These are phyloP conservation scores for Myanophis thanlyinensis DNA, from an alignment of 2,113 vertebrate species.

Conservation along the genomic window DNA sequence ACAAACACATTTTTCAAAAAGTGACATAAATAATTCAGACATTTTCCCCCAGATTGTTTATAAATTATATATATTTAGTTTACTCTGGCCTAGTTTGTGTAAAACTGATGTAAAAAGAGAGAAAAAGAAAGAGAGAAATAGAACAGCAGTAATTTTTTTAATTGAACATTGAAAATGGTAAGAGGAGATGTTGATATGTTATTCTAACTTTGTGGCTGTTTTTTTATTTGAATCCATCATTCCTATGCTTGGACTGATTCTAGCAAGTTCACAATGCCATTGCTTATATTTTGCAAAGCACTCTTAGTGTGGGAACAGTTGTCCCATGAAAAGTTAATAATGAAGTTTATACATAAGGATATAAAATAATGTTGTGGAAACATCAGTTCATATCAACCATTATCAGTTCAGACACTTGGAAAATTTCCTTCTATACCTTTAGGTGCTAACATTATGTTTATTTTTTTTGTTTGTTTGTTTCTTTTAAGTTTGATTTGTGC, in stretches of 20 bases:
- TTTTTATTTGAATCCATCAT: slow-evolving; percentile 31
- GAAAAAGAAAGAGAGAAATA: slow-evolving; percentile 42
- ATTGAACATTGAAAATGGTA: slow-evolving; percentile 54
- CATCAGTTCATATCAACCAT: slow-evolving; percentile 43
- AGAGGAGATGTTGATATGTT: slow-evolving; percentile 55
- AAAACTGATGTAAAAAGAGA: slow-evolving; percentile 54
- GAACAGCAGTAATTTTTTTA: slow-evolving; percentile 59
- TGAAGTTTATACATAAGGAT: slow-evolving; percentile 55
- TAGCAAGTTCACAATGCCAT: slow-evolving; percentile 23
- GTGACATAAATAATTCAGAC: slow-evolving; percentile 77
- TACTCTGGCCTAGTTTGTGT: slow-evolving; percentile 78
- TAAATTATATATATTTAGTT: slow-evolving; percentile 82
- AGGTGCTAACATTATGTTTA: slow-evolving; percentile 42
- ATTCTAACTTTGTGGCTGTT: slow-evolving; percentile 42
- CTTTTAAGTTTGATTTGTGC: slow-evolving; percentile 19
- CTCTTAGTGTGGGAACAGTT: slow-evolving; percentile 66
- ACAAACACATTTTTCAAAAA: slow-evolving; percentile 78
- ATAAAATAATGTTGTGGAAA: slow-evolving; percentile 52
- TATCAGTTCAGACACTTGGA: slow-evolving; percentile 43
- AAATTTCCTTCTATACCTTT: slow-evolving; percentile 27
- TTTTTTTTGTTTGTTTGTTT: not conserved
- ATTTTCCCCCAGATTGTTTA: slow-evolving; percentile 76
- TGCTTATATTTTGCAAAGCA: slow-evolving; percentile 59
- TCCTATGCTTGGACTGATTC: not conserved
- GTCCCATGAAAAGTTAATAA: slow-evolving; percentile 77